These are phyloP conservation scores for Episyrphus balteatus DNA, from an alignment of 1,140 invertebrate species.

Conservation along the genomic window DNA sequence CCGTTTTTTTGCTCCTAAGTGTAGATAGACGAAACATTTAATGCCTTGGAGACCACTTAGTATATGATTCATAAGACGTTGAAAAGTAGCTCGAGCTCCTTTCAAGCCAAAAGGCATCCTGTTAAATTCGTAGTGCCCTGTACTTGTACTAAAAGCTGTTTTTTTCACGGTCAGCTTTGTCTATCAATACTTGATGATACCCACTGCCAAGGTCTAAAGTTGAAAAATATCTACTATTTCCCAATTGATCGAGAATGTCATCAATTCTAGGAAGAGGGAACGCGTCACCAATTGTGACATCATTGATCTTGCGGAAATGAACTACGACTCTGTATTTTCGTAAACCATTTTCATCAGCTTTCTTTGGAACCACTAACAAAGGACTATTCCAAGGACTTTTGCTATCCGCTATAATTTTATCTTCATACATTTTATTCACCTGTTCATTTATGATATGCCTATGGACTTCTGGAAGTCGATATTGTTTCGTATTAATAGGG, in stretches of 20 bases:
- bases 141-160: conserved; percentile 33
- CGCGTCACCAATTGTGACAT: conserved; percentile 33
- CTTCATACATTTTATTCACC: conserved; percentile 16
- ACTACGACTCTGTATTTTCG: conserved; percentile 21
- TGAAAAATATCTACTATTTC: conserved; percentile 27
- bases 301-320: conserved; percentile 34
- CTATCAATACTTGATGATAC: conserved; percentile 39
- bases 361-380: conserved; percentile 9
- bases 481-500: too few relatives aligned
- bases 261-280: conserved; percentile 41
- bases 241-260: conserved; percentile 34
- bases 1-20: conserved; percentile 12
- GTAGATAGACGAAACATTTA: conserved; percentile 6
- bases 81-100: conserved; percentile 18
- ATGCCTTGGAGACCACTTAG: background rate
- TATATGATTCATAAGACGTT: conserved; percentile 14
- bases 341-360: background rate
- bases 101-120: conserved; percentile 13
- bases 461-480: conserved; percentile 20
- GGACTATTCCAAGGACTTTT: conserved; percentile 2
- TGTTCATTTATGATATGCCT: conserved; percentile 20
- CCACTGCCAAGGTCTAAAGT: conserved; percentile 36
- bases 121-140: conserved; percentile 13
- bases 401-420: conserved; percentile 3
- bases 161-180: conserved; percentile 24